Percentiles rank a stretch among this genome's conserved stretches.
These are phyloP conservation scores for Synanthedon tipuliformis DNA, from an alignment of 2,888 invertebrate species.

Conservation along the genomic window DNA sequence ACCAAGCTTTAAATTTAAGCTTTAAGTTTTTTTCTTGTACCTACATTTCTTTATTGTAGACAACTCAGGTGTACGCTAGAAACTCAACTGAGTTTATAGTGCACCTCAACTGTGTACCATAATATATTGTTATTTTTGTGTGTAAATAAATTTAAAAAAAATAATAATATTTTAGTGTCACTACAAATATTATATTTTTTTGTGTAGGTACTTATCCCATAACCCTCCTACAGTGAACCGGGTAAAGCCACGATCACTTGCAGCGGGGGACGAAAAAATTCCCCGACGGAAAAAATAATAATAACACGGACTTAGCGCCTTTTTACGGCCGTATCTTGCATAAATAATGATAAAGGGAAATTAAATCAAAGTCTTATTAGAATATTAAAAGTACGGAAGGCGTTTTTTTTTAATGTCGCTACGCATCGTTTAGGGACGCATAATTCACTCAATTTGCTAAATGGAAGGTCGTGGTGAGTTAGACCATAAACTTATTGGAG, in stretches of 20 bases:
- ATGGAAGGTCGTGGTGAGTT: slow-evolving; percentile 44
- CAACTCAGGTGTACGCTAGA: too few relatives aligned
- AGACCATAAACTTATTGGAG: slow-evolving; percentile 35
- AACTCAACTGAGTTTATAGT: too few relatives aligned
- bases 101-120: too few relatives aligned
- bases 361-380: slow-evolving; percentile 70
- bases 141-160: too few relatives aligned
- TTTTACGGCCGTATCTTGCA: slow-evolving; percentile 54
- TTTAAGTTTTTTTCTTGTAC: too few relatives aligned
- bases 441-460: slow-evolving; percentile 68
- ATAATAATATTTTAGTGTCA: too few relatives aligned
- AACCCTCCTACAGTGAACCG: slow-evolving; percentile 22
- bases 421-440: slow-evolving; percentile 52
- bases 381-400: slow-evolving; percentile 66
- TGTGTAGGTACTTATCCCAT: slow-evolving; percentile 21
- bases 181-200: not conserved
- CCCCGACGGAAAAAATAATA: slow-evolving; percentile 38
- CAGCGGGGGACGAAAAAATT: slow-evolving; percentile 34
- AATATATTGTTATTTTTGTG: too few relatives aligned
- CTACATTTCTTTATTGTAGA: too few relatives aligned
- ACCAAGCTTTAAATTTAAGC: too few relatives aligned
- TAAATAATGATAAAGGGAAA: slow-evolving; percentile 71
- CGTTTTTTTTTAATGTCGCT: slow-evolving; percentile 53
- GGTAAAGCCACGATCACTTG: slow-evolving; percentile 18
- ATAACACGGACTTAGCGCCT: slow-evolving; percentile 61